Conservation (phyloP, 2,888 invertebrate species). For the Nysson spinosus region DNA sequence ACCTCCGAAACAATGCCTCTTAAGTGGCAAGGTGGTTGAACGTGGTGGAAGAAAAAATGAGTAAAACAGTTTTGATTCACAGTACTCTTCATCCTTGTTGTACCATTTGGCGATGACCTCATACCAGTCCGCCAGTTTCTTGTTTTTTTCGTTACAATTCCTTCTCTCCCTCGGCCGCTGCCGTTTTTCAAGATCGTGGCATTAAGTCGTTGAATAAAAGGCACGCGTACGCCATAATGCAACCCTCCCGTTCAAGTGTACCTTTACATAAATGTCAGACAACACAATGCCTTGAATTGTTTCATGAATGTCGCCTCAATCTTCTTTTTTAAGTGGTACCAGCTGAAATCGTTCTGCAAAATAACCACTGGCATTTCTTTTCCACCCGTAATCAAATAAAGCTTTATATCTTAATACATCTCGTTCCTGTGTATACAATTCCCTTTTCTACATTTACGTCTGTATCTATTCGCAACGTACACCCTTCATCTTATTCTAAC, state of each 20-base stretch:
- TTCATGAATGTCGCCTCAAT: conserved; percentile 14
- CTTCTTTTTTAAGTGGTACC: conserved; percentile 17
- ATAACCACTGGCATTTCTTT: too few species aligned
- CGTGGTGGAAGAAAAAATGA: conserved; percentile 26
- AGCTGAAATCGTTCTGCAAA: too few species aligned
- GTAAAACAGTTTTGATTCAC: conserved; percentile 55
- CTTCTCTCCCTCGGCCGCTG: neutral
- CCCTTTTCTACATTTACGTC: neutral
- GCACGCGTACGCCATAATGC: conserved; percentile 30
- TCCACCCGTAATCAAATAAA: neutral
- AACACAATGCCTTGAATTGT: conserved; percentile 6
- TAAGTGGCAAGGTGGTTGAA: conserved; percentile 52
- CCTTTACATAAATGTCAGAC: conserved; percentile 34
- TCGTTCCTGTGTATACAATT: neutral
- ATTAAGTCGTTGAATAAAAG: conserved; percentile 50
- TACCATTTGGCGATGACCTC: conserved; percentile 28
- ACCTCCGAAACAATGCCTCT: conserved; percentile 60
- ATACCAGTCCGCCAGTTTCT: conserved; percentile 6
- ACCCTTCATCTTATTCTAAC: too few species aligned
- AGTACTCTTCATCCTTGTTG: conserved; percentile 8
- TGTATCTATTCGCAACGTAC: neutral
- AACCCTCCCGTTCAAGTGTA: conserved; percentile 19
- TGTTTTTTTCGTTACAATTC: conserved; percentile 11
- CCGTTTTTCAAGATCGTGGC: conserved; percentile 45
- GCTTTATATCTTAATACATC: neutral